phyloP scores from a whole-genome alignment of 30 jellyfish, hydroid and myxozoan species.

The Rhopilema esculentum region DNA sequence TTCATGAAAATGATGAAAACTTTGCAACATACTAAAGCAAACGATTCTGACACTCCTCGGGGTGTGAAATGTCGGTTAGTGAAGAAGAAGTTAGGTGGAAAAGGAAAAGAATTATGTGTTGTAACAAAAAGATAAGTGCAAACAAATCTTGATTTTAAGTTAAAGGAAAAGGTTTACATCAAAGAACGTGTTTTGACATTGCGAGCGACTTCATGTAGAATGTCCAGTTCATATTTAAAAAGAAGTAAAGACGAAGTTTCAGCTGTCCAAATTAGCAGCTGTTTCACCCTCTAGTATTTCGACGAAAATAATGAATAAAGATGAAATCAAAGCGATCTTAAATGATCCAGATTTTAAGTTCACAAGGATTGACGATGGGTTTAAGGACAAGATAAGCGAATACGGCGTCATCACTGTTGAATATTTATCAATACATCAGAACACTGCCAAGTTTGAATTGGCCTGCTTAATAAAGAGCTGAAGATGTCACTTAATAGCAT shows the following conservation, averaged over 20 bases:
- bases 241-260: neutral
- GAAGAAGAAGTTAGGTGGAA: no score
- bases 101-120: no score
- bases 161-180: no score
- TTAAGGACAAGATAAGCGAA: neutral
- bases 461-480: neutral
- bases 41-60: no score
- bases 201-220: no score
- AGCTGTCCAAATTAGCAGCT: neutral
- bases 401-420: conserved; percentile 36
- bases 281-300: neutral
- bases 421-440: neutral
- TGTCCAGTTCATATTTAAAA: neutral
- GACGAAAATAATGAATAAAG: conserved; percentile 17
- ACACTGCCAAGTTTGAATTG: neutral
- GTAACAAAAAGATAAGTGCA: no score
- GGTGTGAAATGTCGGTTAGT: no score
- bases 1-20: no score
- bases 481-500: neutral
- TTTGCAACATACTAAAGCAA: no score
- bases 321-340: conserved; percentile 34
- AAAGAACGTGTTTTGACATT: no score
- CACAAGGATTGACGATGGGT: conserved; percentile 29
- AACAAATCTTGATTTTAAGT: no score
- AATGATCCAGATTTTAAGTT: conserved; percentile 57